A percentile compares a stretch with the other conserved stretches of the same genome.
These are phyloP conservation scores for Tridacna crocea DNA, from an alignment of 2,888 invertebrate species.

Conservation along the genomic window DNA sequence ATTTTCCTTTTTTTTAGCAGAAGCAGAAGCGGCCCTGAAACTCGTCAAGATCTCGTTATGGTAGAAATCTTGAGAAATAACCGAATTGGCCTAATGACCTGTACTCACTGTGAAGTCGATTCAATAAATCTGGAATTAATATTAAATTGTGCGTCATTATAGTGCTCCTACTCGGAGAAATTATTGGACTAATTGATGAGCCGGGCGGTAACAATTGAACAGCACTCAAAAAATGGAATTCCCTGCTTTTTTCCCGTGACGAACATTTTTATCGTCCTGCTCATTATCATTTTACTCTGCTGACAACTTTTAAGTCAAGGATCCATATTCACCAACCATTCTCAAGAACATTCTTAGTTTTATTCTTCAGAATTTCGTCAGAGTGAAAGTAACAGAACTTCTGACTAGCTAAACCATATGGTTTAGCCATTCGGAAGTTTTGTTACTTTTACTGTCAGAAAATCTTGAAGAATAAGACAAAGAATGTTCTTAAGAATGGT, in stretches of 20 bases:
- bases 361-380: too few species aligned
- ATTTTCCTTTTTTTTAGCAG: too few species aligned
- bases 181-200: slow-evolving; percentile 43
- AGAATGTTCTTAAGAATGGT: too few species aligned
- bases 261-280: background rate
- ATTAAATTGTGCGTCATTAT: slow-evolving; percentile 52
- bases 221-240: slow-evolving; percentile 25
- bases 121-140: slow-evolving; percentile 52
- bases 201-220: slow-evolving; percentile 14
- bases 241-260: slow-evolving; percentile 4
- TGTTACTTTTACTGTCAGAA: too few species aligned
- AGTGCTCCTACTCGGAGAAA: slow-evolving; percentile 25
- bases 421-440: too few species aligned
- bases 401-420: too few species aligned
- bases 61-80: slow-evolving; percentile 32
- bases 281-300: background rate
- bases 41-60: slow-evolving; percentile 29
- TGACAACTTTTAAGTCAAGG: too few species aligned
- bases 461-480: too few species aligned
- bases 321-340: too few species aligned
- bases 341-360: too few species aligned
- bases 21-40: background rate
- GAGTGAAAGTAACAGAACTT: too few species aligned
- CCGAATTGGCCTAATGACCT: slow-evolving; percentile 51
- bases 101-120: slow-evolving; percentile 35